These are phyloP conservation scores for mouse (Mus musculus) DNA, from an alignment of 2,113 vertebrate genomes.

Conservation along the genomic window GRCm39 chr7:77095001-77095500, in stretches of 20 bases:
- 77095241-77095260: neutral
- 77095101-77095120: neutral
- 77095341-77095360: slow-evolving; percentile 23
- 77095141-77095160: neutral
- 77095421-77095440: slow-evolving; percentile 60
- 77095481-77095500: neutral
- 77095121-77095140: neutral
- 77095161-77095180: neutral
- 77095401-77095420: slow-evolving; percentile 28
- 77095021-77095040: accelerated
- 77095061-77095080: neutral
- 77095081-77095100: neutral
- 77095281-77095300: neutral
- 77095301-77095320: slow-evolving; percentile 30
- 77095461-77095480: slow-evolving; percentile 15
- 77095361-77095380: slow-evolving; percentile 70
- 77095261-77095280: neutral
- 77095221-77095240: neutral
- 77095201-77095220: neutral
- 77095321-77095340: slow-evolving; percentile 49
- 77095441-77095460: slow-evolving; percentile 46
- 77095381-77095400: slow-evolving; percentile 58
- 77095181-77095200: neutral
- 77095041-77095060: neutral
- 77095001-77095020: no score